phyloP scores from a whole-genome alignment of 2,888 invertebrate genomes.

The Ctena decussata region DNA sequence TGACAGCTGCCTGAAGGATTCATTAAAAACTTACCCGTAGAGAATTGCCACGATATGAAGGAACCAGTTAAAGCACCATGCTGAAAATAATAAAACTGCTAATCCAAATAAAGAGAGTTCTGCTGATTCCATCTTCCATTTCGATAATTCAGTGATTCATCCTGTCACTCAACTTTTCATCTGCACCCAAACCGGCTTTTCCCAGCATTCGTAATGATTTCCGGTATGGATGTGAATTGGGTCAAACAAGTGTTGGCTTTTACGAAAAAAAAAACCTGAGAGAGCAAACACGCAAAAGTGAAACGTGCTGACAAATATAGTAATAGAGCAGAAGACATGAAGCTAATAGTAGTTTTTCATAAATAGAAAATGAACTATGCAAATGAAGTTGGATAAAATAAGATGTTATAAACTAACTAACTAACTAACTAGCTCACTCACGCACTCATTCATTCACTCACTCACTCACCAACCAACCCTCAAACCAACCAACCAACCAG shows the following conservation, averaged over 20 bases:
- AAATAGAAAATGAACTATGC: too few relatives aligned
- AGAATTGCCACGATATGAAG: conserved; percentile 66
- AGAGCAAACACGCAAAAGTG: too few relatives aligned
- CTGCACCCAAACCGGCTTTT: background rate
- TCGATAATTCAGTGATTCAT: conserved; percentile 5
- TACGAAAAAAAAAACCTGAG: too few relatives aligned
- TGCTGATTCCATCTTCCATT: conserved; percentile 73
- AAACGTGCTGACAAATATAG: too few relatives aligned
- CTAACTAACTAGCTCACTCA: too few relatives aligned
- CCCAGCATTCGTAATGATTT: background rate
- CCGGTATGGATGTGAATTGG: background rate
- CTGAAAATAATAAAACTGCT: conserved; percentile 63
- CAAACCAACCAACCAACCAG: too few relatives aligned
- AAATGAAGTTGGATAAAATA: too few relatives aligned
- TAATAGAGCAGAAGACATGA: too few relatives aligned
- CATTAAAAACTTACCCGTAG: conserved; percentile 63
- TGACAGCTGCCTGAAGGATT: background rate
- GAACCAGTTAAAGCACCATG: conserved; percentile 72
- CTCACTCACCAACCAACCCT: too few relatives aligned
- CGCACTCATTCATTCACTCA: too few relatives aligned
- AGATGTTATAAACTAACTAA: too few relatives aligned
- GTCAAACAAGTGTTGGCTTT: background rate
- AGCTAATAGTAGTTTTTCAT: too few relatives aligned
- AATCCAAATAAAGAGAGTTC: conserved; percentile 70
- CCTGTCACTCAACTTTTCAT: background rate